Conservation (phyloP, 1,140 invertebrate genomes). For the Drosophila ogumai region DNA sequence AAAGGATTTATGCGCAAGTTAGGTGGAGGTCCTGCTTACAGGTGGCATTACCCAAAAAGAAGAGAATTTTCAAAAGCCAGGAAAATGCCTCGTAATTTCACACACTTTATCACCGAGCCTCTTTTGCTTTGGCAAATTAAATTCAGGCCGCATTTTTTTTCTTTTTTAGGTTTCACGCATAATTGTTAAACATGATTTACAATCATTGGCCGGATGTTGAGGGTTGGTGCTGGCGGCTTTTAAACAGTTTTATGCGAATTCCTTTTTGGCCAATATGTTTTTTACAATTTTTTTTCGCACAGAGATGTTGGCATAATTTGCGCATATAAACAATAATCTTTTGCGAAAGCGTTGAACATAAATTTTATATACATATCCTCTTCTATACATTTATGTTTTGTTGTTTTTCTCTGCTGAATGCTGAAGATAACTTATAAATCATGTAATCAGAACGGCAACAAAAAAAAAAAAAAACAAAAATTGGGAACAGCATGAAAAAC, state of each 20-base stretch:
- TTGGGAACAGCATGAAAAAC: slow-evolving; percentile 69
- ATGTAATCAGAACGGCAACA: slow-evolving; percentile 73
- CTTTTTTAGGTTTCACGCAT: slow-evolving; percentile 55
- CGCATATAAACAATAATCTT: slow-evolving; percentile 79
- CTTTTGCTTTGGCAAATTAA: slow-evolving; percentile 51
- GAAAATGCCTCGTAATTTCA: slow-evolving; percentile 10
- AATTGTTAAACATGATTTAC: slow-evolving; percentile 78
- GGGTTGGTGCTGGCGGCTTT: slow-evolving; percentile 11
- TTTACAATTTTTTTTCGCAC: slow-evolving; percentile 6
- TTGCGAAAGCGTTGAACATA: slow-evolving; percentile 69
- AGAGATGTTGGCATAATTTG: slow-evolving; percentile 64
- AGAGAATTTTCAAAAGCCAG: not conserved
- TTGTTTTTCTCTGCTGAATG: slow-evolving; percentile 29
- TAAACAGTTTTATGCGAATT: slow-evolving; percentile 54
- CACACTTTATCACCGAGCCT: slow-evolving; percentile 30
- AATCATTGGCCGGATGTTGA: slow-evolving; percentile 27
- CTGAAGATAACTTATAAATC: slow-evolving; percentile 83
- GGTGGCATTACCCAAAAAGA: slow-evolving; percentile 18
- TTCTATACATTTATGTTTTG: slow-evolving; percentile 18
- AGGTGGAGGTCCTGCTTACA: slow-evolving; percentile 39
- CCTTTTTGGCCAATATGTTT: slow-evolving; percentile 63
- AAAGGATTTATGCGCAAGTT: slow-evolving; percentile 71
- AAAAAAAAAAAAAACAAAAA: slow-evolving; percentile 41
- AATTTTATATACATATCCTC: slow-evolving; percentile 62
- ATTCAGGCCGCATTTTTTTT: slow-evolving; percentile 45